phyloP scores from a whole-genome alignment of 2,113 vertebrate genomes.

The Campylorhamphus procurvoides region DNA sequence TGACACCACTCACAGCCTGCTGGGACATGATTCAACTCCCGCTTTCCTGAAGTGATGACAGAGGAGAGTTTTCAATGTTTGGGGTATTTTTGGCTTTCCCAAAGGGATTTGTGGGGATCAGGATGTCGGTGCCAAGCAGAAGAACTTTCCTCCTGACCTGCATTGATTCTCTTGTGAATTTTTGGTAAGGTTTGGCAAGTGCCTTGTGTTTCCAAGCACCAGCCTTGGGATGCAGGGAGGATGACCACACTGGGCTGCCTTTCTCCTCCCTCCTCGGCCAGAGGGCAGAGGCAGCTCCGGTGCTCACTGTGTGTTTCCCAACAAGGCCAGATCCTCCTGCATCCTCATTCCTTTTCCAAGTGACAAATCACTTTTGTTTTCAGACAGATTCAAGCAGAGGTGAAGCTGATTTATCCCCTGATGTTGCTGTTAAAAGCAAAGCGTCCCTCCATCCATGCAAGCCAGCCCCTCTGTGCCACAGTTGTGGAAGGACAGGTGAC shows the following conservation, averaged over 20 bases:
- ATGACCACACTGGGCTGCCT: accelerated
- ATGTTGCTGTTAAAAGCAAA: neutral
- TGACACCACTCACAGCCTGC: neutral
- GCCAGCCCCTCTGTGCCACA: accelerated
- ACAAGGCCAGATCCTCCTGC: neutral
- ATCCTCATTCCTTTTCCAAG: neutral
- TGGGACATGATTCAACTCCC: neutral
- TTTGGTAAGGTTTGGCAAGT: accelerated
- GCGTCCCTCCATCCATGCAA: neutral
- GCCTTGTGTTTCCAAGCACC: neutral
- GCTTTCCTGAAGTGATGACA: neutral
- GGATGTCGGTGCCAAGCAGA: neutral
- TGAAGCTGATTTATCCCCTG: neutral
- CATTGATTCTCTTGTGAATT: neutral
- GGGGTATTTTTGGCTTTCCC: neutral
- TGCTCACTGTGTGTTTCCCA: neutral
- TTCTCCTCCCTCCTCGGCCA: neutral
- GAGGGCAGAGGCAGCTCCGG: neutral
- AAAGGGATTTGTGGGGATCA: neutral
- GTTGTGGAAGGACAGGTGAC: neutral
- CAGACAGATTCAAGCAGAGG: neutral
- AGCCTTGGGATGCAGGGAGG: neutral
- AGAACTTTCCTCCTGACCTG: neutral
- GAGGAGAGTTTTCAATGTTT: neutral
- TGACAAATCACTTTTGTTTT: neutral